Evolutionary conservation across 1,140 invertebrate genomes (phyloP).

Genomic region (Venturia canescens): DNA sequence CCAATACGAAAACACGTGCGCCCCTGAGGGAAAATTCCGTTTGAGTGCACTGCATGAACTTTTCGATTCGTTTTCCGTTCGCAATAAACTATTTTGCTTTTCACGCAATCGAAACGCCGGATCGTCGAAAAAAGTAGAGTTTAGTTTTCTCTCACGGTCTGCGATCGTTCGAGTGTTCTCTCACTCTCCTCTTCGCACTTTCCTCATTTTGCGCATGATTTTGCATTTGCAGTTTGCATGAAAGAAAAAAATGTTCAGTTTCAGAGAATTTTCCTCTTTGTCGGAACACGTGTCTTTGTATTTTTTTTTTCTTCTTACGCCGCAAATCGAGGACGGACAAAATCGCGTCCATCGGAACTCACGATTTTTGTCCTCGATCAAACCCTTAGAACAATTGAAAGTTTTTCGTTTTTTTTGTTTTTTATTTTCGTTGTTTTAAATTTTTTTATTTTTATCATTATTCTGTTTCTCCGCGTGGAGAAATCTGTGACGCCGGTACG

Average conservation of each 20-base stretch:
- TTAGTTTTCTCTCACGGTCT: neutral
- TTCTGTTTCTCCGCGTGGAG: no score
- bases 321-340: neutral
- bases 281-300: neutral
- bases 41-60: neutral
- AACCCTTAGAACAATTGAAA: no score
- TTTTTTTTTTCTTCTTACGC: neutral
- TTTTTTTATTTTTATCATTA: no score
- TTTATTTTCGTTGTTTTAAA: no score
- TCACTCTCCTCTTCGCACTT: neutral
- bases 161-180: neutral
- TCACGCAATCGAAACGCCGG: neutral
- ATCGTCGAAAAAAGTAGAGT: constrained; percentile 14
- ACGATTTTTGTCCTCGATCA: constrained; percentile 4
- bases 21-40: no score
- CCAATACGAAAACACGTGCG: no score
- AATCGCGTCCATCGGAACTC: neutral
- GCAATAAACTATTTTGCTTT: constrained; percentile 26
- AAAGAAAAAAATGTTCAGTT: neutral
- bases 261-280: neutral
- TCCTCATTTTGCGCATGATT: no score
- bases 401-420: no score
- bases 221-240: no score
- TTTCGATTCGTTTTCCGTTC: neutral
- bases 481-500: no score